Conservation (phyloP, 2,888 invertebrate species). For the Onchidella celtica region DNA sequence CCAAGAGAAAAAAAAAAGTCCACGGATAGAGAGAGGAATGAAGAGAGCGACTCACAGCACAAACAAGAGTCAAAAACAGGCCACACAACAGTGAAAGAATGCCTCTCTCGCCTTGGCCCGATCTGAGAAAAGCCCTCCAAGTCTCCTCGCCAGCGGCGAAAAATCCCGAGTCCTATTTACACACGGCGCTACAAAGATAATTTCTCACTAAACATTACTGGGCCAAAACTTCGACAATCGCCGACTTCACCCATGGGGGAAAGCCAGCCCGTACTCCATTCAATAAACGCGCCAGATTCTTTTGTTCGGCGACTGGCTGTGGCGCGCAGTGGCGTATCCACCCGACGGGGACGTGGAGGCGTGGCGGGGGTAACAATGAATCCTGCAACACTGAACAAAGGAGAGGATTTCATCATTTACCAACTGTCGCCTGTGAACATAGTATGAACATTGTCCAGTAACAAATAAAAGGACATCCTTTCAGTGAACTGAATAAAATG, state of each 20-base stretch:
- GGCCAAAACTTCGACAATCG: slow-evolving; percentile 35
- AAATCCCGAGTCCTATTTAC: slow-evolving; percentile 31
- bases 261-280: slow-evolving; percentile 10
- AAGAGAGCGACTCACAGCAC: not conserved
- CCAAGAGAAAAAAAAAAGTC: no score
- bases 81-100: slow-evolving; percentile 37
- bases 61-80: not conserved
- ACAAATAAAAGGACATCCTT: no score
- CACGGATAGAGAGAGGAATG: not conserved
- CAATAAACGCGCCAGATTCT: slow-evolving; percentile 17
- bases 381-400: not conserved
- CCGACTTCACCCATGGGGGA: slow-evolving; percentile 33
- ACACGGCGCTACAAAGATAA: slow-evolving; percentile 39
- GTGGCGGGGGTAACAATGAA: not conserved
- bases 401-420: no score
- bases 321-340: no score
- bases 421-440: no score
- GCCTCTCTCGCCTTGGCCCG: slow-evolving; percentile 28
- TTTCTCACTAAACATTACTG: slow-evolving; percentile 43
- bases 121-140: slow-evolving; percentile 15
- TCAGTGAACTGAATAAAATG: no score
- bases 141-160: slow-evolving; percentile 29
- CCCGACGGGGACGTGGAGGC: no score
- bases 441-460: no score
- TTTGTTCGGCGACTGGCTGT: no score